Evolutionary conservation across 2,797 vertebrate genomes (phyloP).

Genomic region (Epinephelus awoara): DNA sequence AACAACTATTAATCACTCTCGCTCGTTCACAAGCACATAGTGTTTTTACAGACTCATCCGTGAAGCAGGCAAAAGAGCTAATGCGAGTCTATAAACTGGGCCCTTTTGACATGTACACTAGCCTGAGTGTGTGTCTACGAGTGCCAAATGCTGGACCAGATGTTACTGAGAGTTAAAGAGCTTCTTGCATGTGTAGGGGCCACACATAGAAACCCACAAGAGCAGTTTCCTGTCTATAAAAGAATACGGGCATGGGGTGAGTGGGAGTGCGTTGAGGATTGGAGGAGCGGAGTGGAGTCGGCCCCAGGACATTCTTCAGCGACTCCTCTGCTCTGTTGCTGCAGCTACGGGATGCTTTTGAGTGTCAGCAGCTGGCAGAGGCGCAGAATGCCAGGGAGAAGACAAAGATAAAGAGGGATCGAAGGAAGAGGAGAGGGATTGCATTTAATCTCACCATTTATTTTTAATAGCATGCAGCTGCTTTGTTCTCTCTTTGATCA

Average conservation of each 20-base stretch:
- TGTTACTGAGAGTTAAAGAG: constrained; percentile 50
- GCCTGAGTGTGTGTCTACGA: constrained; percentile 7
- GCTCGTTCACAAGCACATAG: constrained; percentile 29
- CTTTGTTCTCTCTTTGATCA: constrained; percentile 84
- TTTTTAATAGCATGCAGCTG: constrained; percentile 86
- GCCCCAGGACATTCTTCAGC: constrained; percentile 70
- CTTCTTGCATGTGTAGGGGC: constrained; percentile 35
- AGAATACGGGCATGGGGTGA: constrained; percentile 39
- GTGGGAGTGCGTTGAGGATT: constrained; percentile 45
- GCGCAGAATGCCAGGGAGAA: constrained; percentile 67
- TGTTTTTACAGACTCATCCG: constrained; percentile 8
- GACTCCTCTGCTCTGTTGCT: constrained; percentile 60
- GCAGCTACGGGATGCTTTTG: constrained; percentile 73
- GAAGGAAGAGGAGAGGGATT: constrained; percentile 67
- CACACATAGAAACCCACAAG: constrained; percentile 43
- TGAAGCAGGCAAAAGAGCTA: constrained; percentile 12
- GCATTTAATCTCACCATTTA: constrained; percentile 81
- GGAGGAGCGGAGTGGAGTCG: constrained; percentile 44
- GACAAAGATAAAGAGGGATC: constrained; percentile 74
- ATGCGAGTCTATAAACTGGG: constrained; percentile 28
- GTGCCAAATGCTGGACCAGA: constrained; percentile 58
- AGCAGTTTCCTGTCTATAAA: constrained; percentile 54
- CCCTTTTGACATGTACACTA: constrained; percentile 39
- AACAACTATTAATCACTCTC: constrained; percentile 57
- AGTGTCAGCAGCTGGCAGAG: constrained; percentile 80